These are phyloP conservation scores for Linnaemya tessellans DNA, from an alignment of 2,888 invertebrate species.

Conservation along the genomic window DNA sequence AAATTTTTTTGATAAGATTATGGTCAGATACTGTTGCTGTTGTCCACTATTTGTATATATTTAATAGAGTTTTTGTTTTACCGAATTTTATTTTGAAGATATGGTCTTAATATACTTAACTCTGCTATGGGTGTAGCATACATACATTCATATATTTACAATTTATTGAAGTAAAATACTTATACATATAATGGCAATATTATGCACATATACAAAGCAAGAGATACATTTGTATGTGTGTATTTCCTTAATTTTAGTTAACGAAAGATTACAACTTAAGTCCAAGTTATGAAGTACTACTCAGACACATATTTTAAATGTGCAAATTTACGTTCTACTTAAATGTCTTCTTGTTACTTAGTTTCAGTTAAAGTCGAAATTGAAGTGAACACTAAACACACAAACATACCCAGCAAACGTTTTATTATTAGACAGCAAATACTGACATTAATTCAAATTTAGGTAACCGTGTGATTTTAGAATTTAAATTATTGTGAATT, in stretches of 20 bases:
- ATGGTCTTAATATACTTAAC: too few species aligned
- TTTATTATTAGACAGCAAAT: not conserved
- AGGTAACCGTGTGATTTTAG: too few species aligned
- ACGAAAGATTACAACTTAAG: constrained; percentile 29
- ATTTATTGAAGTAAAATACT: constrained; percentile 3
- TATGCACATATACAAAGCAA: not conserved
- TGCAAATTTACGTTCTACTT: not conserved
- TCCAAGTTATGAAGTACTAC: not conserved
- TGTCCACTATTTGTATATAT: too few species aligned
- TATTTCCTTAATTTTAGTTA: constrained; percentile 17
- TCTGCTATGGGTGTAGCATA: too few species aligned
- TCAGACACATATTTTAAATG: not conserved
- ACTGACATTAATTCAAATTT: too few species aligned
- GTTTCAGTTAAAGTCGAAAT: not conserved
- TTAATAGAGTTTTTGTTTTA: too few species aligned
- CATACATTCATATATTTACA: not conserved
- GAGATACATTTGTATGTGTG: not conserved
- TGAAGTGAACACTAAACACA: not conserved
- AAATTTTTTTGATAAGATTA: too few species aligned
- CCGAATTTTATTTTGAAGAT: too few species aligned
- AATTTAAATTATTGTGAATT: too few species aligned
- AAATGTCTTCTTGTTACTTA: not conserved
- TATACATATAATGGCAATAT: not conserved
- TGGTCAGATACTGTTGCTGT: too few species aligned
- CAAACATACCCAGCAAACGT: constrained; percentile 7